Conservation (phyloP, 2,113 vertebrate genomes). For the Oxygymnocypris stewartii region DNA sequence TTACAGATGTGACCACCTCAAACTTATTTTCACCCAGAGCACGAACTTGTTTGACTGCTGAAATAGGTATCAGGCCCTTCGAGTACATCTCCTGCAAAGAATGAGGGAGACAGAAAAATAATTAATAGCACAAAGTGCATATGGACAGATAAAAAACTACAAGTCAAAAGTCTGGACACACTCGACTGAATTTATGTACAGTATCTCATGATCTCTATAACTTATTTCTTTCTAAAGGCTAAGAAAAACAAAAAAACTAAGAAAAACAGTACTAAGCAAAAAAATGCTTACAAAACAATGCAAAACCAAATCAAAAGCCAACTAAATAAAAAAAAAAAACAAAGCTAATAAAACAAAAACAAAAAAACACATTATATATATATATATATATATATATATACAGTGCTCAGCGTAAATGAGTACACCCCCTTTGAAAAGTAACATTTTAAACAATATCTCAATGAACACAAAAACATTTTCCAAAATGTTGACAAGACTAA, state of each 20-base stretch:
- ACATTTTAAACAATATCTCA: too few species aligned
- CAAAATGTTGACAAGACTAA: too few species aligned
- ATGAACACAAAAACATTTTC: too few species aligned
- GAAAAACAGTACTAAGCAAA: too few species aligned
- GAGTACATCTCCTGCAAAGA: conserved; percentile 90
- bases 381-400: too few species aligned
- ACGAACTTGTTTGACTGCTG: conserved; percentile 81
- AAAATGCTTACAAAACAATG: too few species aligned
- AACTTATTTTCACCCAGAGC: conserved; percentile 90
- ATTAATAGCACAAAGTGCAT: background rate
- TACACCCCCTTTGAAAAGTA: too few species aligned
- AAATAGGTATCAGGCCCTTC: conserved; percentile 89
- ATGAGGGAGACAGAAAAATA: conserved; percentile 36
- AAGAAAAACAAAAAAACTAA: background rate
- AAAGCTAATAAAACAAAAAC: too few species aligned
- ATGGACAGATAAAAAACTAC: background rate
- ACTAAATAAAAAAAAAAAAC: background rate
- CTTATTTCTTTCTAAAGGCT: background rate
- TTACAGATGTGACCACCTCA: conserved; percentile 87
- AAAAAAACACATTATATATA: too few species aligned
- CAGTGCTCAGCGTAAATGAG: too few species aligned
- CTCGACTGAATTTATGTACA: background rate
- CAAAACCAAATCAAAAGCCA: too few species aligned
- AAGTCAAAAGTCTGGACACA: background rate
- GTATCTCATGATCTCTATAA: background rate